Evolutionary conservation across 2,888 invertebrate species (phyloP).

Genomic region (Ditylenchus weischeri): DNA sequence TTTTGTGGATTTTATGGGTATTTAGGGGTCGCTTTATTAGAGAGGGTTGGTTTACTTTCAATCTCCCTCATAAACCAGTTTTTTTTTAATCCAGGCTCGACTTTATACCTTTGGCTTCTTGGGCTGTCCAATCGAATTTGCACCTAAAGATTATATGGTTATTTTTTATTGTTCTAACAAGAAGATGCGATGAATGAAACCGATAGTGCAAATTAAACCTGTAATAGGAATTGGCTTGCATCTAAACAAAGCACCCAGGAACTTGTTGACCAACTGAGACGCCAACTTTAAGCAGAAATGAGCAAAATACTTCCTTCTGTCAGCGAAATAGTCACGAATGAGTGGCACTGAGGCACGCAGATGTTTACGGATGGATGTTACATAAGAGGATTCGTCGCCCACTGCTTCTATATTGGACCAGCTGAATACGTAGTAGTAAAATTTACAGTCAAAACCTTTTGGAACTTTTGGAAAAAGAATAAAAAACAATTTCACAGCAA

Average conservation of each 20-base stretch:
- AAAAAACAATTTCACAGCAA: no score
- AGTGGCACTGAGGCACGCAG: constrained; percentile 80
- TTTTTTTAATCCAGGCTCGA: no score
- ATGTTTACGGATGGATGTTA: constrained; percentile 81
- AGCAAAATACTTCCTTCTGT: constrained; percentile 88
- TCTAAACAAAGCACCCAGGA: constrained; percentile 70
- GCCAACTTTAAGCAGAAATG: constrained; percentile 95
- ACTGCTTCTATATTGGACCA: constrained; percentile 91
- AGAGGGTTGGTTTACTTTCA: no score
- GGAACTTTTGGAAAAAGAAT: no score
- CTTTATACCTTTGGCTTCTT: neutral
- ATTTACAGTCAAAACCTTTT: neutral
- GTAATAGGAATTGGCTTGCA: constrained; percentile 62
- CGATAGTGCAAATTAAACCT: constrained; percentile 62
- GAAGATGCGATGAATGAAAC: no score
- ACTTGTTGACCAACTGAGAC: constrained; percentile 86
- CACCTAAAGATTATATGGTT: neutral
- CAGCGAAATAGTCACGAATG: constrained; percentile 77
- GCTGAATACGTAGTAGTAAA: constrained; percentile 34
- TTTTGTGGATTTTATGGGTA: no score
- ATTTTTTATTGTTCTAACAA: neutral
- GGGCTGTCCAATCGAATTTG: neutral
- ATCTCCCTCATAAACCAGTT: no score
- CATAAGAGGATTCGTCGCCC: constrained; percentile 93
- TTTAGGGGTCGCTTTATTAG: no score